Percentiles rank a stretch among this genome's conserved stretches.
These are phyloP conservation scores for Tragelaphus buxtoni DNA, from an alignment of 2,113 vertebrate genomes.

Conservation along the genomic window DNA sequence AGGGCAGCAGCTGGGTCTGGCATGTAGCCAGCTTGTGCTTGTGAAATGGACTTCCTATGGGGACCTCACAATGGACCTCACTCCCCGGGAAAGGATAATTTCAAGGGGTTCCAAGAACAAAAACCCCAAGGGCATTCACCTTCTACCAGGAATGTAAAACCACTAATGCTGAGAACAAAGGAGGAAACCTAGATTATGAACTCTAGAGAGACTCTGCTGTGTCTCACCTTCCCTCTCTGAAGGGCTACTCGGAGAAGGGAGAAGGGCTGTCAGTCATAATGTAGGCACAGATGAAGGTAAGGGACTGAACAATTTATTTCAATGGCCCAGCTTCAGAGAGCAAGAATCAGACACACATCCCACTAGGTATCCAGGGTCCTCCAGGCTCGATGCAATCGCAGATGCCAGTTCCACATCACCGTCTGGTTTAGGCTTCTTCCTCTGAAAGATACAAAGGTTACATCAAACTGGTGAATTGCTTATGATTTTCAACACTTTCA, in stretches of 20 bases:
- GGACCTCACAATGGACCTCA: background rate
- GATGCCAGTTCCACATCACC: background rate
- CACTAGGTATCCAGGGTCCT: background rate
- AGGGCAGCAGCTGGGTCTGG: too few relatives aligned
- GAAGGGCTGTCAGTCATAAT: background rate
- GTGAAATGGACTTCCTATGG: too few relatives aligned
- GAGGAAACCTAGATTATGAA: background rate
- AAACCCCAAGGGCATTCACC: background rate
- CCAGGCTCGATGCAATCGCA: background rate
- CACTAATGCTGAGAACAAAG: background rate
- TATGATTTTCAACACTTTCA: background rate
- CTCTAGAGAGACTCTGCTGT: background rate
- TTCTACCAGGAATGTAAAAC: background rate
- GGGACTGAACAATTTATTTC: slow-evolving; percentile 53
- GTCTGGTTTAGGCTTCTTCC: slow-evolving; percentile 75
- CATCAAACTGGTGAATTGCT: too few relatives aligned
- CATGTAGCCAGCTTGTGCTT: too few relatives aligned
- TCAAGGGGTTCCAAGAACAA: background rate
- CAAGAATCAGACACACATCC: background rate
- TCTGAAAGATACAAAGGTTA: slow-evolving; percentile 75
- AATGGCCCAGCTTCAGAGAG: background rate
- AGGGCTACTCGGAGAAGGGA: background rate
- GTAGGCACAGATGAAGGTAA: background rate
- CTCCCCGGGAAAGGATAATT: background rate
- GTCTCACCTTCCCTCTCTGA: background rate